Evolutionary conservation across 2,113 vertebrate species (phyloP), one percentile per base, ranked within the genome.

Genomic region (Variabilichromis moorii): DNA sequence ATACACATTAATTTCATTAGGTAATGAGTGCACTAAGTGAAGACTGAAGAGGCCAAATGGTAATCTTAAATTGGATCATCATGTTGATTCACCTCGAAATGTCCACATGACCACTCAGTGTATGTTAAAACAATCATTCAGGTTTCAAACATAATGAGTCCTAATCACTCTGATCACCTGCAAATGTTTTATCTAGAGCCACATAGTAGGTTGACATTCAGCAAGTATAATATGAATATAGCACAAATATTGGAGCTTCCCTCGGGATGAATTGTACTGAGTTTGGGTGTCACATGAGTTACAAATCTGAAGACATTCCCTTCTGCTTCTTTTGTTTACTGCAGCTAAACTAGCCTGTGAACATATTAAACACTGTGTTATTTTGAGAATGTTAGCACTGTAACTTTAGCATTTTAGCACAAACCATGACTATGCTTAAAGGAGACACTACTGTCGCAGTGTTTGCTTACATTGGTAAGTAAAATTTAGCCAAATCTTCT

Each of bases 231-330:
- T 35, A 66, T 66, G 3, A 63, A 33, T 57, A 28, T 28, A 57
- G 24, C 3, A 63, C 12, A 63, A 35, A 63, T 35, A 35, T 66
- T n/a, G 5, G 31, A 12, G 61, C 17, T 66, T 63, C 1, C 17
- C 59, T 63, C 0, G 2, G 59, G 31, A 35, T 66, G 1, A 66
- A 66, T 66, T 66, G 61, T 35, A 0, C 61, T 66, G 31, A 66
- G 31, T 35, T 66, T 66, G 31, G 61, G 31, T 66, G 61, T 37
- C 31, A 66, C 61, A 66, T 37, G 17, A 66, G 31, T 35, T 66
- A 66, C 6, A 66, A 66, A 66, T 35, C 17, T 66, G 17, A 35
- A 66, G 61, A 66, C 17, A 66, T 66, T 66, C 61, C 61, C 61
- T 66, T 37, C 6, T 66, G 31, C 61, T 66, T 37, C 61, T 35